Base-by-base conservation (phyloP, 2,797 vertebrate species). In the Sphenopsis melanotis region DNA sequence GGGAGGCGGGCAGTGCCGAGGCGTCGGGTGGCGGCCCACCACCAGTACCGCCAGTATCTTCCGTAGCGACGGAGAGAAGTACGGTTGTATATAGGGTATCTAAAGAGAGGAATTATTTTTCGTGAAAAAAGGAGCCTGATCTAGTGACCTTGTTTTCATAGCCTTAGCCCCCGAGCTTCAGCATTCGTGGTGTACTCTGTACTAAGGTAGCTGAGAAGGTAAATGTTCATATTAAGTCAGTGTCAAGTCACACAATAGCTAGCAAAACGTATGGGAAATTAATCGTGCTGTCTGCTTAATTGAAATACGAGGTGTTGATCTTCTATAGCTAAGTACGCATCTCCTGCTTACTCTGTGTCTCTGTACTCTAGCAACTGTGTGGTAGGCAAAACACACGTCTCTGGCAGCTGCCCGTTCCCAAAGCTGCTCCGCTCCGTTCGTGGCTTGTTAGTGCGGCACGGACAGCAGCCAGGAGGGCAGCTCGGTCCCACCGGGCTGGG, bases 41-140 rank as follows among this genome's bases (percentile, higher is more conserved):
- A 42, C 3, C 39, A 10, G 88, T 32, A 4, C 77, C 32, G 53
- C 53, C 53, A n/a, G 32, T n/a, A 27, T 37, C 50, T 50, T 22
- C 70, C 17, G 36, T 16, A 44, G 56, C 47, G 27, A 3, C 77
- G 34, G 64, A 10, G 1, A 32, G 60, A 68, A 53, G 46, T 72
- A 42, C 86, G 39, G 83, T 56, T 90, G 88, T 83, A 91, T 12
- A 89, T 71, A 92, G 15, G 30, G 30, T 84, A 72, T 81, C 60
- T 77, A 86, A 93, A 86, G 65, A 96, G 90, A 96, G 24, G 44
- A 88, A 77, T 61, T 93, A 92, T 91, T 96, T 96, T 95, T 95
- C 83, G 71, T 68, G 83, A 88, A 75, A 89, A 85, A 87, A 77
- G 60, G 80, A 87, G 81, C 77, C 84, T 65, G 74, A 72, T 61